A percentile compares a stretch with the other conserved stretches of the same genome.
Evolutionary conservation across 1,140 invertebrate species (phyloP).

Genomic region (Neodiprion fabricii): DNA sequence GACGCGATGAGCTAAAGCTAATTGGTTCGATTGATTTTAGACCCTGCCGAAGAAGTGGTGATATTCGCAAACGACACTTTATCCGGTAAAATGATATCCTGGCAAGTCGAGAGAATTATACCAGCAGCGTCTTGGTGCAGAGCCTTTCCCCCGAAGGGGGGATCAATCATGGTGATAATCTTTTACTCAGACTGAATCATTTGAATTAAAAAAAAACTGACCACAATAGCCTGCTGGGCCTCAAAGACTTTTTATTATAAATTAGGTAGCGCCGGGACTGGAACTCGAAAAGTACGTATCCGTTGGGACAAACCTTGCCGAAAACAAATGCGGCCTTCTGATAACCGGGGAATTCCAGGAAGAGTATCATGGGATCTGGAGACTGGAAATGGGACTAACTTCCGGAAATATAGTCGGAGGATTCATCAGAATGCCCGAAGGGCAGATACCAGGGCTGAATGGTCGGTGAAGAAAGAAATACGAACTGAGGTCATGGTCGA

Average conservation of each 20-base stretch:
- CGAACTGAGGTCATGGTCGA: neutral
- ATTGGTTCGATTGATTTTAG: neutral
- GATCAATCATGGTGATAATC: neutral
- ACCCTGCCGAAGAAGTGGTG: neutral
- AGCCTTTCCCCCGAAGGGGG: neutral
- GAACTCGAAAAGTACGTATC: constrained; percentile 1
- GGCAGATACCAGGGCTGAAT: neutral
- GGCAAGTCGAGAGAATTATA: neutral
- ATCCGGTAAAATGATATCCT: neutral
- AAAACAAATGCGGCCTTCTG: neutral
- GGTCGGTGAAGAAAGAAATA: neutral
- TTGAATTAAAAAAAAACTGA: neutral
- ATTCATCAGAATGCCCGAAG: neutral
- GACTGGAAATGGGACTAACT: neutral
- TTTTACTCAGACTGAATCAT: neutral
- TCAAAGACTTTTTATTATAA: neutral
- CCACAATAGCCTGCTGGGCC: neutral
- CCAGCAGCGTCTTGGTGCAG: constrained; percentile 1
- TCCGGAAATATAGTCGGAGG: neutral
- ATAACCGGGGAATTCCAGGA: neutral
- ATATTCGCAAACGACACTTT: neutral
- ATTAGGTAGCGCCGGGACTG: neutral
- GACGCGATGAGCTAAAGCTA: neutral
- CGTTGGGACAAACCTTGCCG: neutral
- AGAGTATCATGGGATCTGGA: neutral